phyloP scores from a whole-genome alignment of 2,888 invertebrate genomes.

The Agrochola macilenta region DNA sequence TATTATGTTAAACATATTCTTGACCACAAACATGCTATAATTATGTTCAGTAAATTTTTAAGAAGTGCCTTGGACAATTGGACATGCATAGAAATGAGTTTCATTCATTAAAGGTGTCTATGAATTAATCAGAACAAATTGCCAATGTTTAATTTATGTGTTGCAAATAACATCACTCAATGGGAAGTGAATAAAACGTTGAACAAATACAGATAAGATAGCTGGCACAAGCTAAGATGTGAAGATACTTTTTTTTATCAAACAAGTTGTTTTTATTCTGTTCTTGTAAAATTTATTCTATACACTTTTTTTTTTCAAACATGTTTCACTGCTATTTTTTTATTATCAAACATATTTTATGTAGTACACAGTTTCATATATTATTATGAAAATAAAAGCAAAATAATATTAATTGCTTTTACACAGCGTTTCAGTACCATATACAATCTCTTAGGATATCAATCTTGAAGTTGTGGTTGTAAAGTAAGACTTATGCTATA shows the following conservation, averaged over 20 bases:
- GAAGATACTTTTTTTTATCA: constrained; percentile 3
- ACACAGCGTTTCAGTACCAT: not conserved
- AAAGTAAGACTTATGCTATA: constrained; percentile 31
- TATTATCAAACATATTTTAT: no score
- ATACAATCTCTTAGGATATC: not conserved
- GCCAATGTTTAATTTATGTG: not conserved
- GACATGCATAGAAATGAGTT: not conserved
- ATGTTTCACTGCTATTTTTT: not conserved
- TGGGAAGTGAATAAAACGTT: not conserved
- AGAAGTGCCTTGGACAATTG: not conserved
- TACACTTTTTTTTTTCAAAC: not conserved
- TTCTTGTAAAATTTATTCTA: not conserved
- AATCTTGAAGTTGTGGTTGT: constrained; percentile 1
- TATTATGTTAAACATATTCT: not conserved
- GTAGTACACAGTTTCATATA: not conserved
- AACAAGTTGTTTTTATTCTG: no score
- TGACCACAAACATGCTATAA: not conserved
- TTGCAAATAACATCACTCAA: constrained; percentile 2
- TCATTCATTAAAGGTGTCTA: constrained; percentile 2
- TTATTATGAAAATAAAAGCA: not conserved
- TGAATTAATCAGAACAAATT: constrained; percentile 6
- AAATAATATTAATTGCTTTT: not conserved
- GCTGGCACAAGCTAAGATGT: constrained; percentile 11
- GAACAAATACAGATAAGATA: constrained; percentile 26
- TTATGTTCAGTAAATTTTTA: not conserved